Evolutionary conservation across 37 sponge, comb jelly and placozoan genomes (phyloP).

Genomic region (Beroe forskalii): DNA sequence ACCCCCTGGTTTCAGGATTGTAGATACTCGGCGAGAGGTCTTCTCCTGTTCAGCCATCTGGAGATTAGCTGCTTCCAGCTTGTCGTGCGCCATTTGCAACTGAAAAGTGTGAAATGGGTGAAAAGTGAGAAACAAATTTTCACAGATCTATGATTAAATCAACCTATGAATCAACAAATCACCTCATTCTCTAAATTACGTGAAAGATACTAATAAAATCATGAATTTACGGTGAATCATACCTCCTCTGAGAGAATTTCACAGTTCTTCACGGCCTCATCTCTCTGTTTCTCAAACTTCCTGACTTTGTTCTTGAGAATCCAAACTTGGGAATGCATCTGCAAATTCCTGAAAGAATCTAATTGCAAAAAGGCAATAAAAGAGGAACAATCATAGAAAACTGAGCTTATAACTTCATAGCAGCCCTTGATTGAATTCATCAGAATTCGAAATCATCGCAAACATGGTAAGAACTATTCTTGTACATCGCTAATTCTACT

Average conservation of each 20-base stretch:
- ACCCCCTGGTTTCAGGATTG: slow-evolving; percentile 16
- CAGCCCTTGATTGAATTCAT: too few relatives aligned
- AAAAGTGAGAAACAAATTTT: too few relatives aligned
- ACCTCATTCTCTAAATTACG: too few relatives aligned
- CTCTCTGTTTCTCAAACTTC: slow-evolving; percentile 39
- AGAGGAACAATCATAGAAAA: too few relatives aligned
- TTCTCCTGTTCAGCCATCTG: slow-evolving; percentile 57
- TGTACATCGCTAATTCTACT: too few relatives aligned
- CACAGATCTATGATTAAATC: too few relatives aligned
- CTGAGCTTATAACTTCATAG: too few relatives aligned
- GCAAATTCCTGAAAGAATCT: slow-evolving; percentile 21
- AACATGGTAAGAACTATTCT: too few relatives aligned
- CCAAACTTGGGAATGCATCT: slow-evolving; percentile 61
- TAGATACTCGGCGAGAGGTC: slow-evolving; percentile 23
- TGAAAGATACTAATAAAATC: background rate
- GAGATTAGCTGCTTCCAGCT: slow-evolving; percentile 18
- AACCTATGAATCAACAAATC: too few relatives aligned
- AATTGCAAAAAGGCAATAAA: too few relatives aligned
- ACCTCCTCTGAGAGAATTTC: slow-evolving; percentile 31
- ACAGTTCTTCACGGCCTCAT: background rate
- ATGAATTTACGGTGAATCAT: background rate
- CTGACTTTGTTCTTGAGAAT: slow-evolving; percentile 32
- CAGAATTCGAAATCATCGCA: too few relatives aligned
- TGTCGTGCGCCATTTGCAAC: slow-evolving; percentile 48
- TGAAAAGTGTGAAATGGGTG: too few relatives aligned